Evolutionary conservation across 2,888 invertebrate genomes (phyloP).

Genomic region (Platycheirus albimanus): DNA sequence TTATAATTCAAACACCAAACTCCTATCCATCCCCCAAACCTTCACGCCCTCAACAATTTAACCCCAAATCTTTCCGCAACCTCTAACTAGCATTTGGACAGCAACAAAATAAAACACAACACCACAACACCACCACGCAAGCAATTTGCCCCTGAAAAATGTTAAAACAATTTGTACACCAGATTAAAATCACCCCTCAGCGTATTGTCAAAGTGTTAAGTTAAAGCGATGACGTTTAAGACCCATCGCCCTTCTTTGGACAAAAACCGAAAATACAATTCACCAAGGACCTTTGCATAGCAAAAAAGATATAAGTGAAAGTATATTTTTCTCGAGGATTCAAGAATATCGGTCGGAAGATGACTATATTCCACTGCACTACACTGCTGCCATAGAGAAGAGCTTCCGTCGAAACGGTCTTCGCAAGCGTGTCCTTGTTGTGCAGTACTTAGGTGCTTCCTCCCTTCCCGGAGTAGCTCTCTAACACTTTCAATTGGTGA

Average conservation of each 20-base stretch:
- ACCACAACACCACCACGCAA: conserved; percentile 53
- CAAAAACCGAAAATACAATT: conserved; percentile 12
- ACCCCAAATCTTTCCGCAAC: conserved; percentile 24
- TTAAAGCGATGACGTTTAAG: conserved; percentile 70
- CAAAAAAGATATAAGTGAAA: conserved; percentile 62
- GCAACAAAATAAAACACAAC: conserved; percentile 10
- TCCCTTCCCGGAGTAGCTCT: conserved; percentile 26
- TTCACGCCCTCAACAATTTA: conserved; percentile 54
- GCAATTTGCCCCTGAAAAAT: conserved; percentile 58
- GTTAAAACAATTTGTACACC: conserved; percentile 81
- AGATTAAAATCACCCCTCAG: conserved; percentile 82
- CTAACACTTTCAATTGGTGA: conserved; percentile 69
- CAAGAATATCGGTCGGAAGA: conserved; percentile 63
- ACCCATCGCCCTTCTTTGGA: conserved; percentile 19
- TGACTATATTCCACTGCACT: conserved; percentile 48
- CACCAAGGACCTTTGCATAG: conserved; percentile 19
- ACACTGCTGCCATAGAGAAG: conserved; percentile 18
- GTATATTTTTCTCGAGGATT: conserved; percentile 57
- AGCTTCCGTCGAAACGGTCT: conserved; percentile 59
- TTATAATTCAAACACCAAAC: conserved; percentile 61
- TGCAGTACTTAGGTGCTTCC: conserved; percentile 46
- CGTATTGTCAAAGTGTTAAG: conserved; percentile 78
- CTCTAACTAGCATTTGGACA: conserved; percentile 38
- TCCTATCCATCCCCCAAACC: conserved; percentile 61
- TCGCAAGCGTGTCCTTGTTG: conserved; percentile 70